Evolutionary conservation across 1,140 invertebrate genomes (phyloP), one percentile per base, ranked within the genome.

Genomic region (Listronotus bonariensis): DNA sequence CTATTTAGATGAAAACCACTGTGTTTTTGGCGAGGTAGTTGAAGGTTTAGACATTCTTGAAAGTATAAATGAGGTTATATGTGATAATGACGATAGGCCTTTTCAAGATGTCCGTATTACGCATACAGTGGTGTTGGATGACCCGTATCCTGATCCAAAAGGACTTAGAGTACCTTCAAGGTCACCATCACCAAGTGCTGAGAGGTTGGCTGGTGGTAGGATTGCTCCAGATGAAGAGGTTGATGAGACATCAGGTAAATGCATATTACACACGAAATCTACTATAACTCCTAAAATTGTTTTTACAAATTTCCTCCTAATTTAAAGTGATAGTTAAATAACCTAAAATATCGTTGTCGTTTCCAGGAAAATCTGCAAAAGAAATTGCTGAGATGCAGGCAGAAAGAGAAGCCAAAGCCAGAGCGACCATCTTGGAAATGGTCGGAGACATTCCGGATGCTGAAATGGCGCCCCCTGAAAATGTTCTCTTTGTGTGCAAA

Each of bases 401-500:
- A 73, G 89, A 95, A 53, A 91, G 92, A 70, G 97, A 99, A 81
- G 96, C 96, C 0, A 93, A 95, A 82, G 94, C 97, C 14, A 84
- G 96, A 73, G 97, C 98, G 8, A 97, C 97, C 15, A 96, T 99
- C 69, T 82, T 99, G 41, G 97, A 99, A 86, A 99, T 99, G 82
- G 93, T 99, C 36, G 97, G 97, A 0, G 98, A 99, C 81, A 82
- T 99, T 54, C 97, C 96, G 0, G 92, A 97, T 82, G 96, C 92
- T 41, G 97, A 99, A 43, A 92, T 98, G 76, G 95, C 93, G 17
- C 98, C 98, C 0, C 96, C 97, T 8, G 98, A 99, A 82, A 99
- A 99, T 85, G 96, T 99, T 10, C 80, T 99, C 0, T 99, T 99
- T 82, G 94, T 99, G 7, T 99, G 98, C 81, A 99, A 99, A 84